Evolutionary conservation across 2,797 vertebrate genomes (phyloP).

Genomic region (Corythornis leucogaster): DNA sequence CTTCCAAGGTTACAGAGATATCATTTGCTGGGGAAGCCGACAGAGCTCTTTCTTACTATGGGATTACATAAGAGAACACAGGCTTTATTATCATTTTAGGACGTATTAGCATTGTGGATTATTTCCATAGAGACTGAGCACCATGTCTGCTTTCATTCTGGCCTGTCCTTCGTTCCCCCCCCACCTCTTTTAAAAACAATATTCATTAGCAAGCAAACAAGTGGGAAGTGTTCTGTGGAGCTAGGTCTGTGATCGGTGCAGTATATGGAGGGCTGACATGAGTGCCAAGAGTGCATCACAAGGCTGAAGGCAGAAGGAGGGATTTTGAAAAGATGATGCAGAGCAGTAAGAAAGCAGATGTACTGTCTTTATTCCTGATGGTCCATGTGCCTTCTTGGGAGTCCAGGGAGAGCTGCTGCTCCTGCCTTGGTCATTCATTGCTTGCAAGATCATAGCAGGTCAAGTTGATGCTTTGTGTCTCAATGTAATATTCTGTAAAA

Average conservation of each 20-base stretch:
- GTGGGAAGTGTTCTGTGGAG: not conserved
- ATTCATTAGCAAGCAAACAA: not conserved
- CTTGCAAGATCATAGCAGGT: not conserved
- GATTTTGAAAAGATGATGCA: not conserved
- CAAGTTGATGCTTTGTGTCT: not conserved
- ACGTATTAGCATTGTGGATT: conserved; percentile 66
- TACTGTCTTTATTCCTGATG: not conserved
- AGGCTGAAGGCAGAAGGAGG: not conserved
- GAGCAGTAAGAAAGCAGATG: not conserved
- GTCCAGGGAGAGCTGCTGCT: not conserved
- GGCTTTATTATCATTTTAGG: conserved; percentile 70
- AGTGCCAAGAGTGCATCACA: accelerated
- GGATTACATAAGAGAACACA: conserved; percentile 73
- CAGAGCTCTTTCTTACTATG: conserved; percentile 64
- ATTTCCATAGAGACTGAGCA: conserved; percentile 57
- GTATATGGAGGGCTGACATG: not conserved
- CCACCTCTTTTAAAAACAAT: not conserved
- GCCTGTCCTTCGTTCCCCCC: not conserved
- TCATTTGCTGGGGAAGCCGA: conserved; percentile 65
- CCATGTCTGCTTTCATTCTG: not conserved
- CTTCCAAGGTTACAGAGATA: conserved; percentile 70
- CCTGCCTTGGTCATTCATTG: not conserved
- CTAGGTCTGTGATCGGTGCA: not conserved
- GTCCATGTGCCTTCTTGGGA: not conserved
- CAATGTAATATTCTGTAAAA: not conserved